A percentile compares a stretch with the other conserved stretches of the same genome.
These are phyloP conservation scores for Caenorhabditis tropicalis DNA, from an alignment of 1,140 invertebrate genomes.

Conservation along the genomic window DNA sequence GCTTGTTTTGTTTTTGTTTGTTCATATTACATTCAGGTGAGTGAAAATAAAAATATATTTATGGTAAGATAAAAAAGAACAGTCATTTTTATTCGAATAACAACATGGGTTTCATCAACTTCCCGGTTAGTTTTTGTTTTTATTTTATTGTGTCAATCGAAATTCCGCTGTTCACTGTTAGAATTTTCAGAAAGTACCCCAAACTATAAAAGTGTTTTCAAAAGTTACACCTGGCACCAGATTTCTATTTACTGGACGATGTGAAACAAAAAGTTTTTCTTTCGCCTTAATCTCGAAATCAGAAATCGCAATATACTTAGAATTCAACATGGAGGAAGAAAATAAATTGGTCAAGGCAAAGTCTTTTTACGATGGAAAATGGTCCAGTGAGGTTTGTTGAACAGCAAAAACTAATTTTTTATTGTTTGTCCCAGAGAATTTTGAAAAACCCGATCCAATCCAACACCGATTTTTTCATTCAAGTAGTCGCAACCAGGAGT, in stretches of 20 bases:
- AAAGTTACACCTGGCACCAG: neutral
- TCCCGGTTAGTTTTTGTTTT: neutral
- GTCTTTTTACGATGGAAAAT: neutral
- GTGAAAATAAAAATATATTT: neutral
- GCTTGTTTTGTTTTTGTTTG: neutral
- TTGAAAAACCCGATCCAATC: neutral
- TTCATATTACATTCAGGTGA: neutral
- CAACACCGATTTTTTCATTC: neutral
- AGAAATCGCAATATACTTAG: neutral
- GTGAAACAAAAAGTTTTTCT: neutral
- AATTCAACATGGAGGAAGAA: neutral
- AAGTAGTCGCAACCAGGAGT: neutral
- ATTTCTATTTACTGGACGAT: neutral
- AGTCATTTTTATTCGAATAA: too few relatives aligned
- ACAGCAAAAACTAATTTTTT: neutral
- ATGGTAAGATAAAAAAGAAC: neutral
- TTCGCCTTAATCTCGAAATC: neutral
- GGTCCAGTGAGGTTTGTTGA: neutral
- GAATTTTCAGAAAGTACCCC: conserved; percentile 7
- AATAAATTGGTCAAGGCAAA: neutral
- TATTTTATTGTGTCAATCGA: neutral
- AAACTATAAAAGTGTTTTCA: neutral
- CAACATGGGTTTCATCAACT: neutral
- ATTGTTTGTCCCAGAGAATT: neutral
- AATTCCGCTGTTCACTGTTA: neutral